These are phyloP conservation scores for Chelmon rostratus DNA, from an alignment of 2,797 vertebrate genomes.

Conservation along the genomic window DNA sequence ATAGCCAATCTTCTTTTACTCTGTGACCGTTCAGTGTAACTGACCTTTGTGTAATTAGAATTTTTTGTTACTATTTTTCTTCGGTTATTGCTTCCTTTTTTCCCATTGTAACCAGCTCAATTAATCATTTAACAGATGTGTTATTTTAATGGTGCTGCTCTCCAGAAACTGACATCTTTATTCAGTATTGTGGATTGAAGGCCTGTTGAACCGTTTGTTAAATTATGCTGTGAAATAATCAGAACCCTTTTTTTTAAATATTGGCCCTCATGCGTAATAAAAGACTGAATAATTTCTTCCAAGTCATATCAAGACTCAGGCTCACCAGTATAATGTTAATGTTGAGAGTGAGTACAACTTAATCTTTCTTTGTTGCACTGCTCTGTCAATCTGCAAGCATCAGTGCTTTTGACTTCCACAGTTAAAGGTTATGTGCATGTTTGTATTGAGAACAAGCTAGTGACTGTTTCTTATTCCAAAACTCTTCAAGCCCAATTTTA, in stretches of 20 bases:
- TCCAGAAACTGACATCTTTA: not conserved
- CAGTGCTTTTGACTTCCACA: not conserved
- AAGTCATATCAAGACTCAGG: not conserved
- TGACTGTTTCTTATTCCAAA: slow-evolving; percentile 20
- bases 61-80: not conserved
- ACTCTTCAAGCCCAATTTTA: slow-evolving; percentile 30
- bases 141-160: not conserved
- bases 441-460: slow-evolving; percentile 14
- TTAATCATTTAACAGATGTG: not conserved
- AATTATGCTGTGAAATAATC: not conserved
- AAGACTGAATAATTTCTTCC: not conserved
- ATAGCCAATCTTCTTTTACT: not conserved
- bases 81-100: not conserved
- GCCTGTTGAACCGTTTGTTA: not conserved
- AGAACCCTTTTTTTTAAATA: not conserved
- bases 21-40: not conserved
- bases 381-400: not conserved
- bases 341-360: not conserved
- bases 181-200: not conserved
- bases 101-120: not conserved
- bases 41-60: not conserved
- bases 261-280: not conserved
- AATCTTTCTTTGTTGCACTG: not conserved
- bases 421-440: not conserved
- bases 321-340: not conserved